Conservation (phyloP, 1,140 invertebrate species). For the Ceratitis capitata region DNA sequence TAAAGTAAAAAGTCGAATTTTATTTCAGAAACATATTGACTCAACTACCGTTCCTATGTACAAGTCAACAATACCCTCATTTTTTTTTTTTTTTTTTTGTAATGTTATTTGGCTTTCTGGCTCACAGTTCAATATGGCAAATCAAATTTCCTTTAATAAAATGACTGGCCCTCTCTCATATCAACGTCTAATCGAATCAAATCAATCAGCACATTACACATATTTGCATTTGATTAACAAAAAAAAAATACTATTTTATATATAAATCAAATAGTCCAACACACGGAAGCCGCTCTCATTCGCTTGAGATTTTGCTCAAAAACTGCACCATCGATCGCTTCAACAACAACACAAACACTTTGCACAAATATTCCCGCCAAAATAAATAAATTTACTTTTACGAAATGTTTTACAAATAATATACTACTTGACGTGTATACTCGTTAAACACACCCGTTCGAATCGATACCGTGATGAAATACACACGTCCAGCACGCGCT, state of each 20-base stretch:
- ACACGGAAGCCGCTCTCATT: background rate
- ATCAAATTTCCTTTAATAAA: background rate
- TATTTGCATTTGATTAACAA: background rate
- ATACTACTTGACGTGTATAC: too few relatives aligned
- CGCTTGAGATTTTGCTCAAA: background rate
- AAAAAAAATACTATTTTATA: too few relatives aligned
- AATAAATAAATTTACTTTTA: conserved; percentile 18
- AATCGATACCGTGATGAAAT: background rate
- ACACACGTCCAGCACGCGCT: conserved; percentile 20
- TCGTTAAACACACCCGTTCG: background rate
- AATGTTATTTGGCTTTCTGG: too few relatives aligned
- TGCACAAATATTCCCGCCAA: background rate
- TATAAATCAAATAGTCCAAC: background rate
- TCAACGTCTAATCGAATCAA: conserved; percentile 4
- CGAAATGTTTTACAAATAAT: background rate
- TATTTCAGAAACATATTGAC: too few relatives aligned
- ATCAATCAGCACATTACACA: background rate
- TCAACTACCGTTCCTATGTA: too few relatives aligned
- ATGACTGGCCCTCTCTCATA: background rate
- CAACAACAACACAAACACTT: background rate
- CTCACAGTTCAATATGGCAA: too few relatives aligned
- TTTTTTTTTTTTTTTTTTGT: too few relatives aligned
- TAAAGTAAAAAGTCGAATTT: too few relatives aligned
- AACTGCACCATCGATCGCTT: background rate
- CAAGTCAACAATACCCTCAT: too few relatives aligned